Percentiles rank a stretch among this genome's conserved stretches.
phyloP scores from a whole-genome alignment of 2,797 vertebrate genomes.

The Argya squamiceps region DNA sequence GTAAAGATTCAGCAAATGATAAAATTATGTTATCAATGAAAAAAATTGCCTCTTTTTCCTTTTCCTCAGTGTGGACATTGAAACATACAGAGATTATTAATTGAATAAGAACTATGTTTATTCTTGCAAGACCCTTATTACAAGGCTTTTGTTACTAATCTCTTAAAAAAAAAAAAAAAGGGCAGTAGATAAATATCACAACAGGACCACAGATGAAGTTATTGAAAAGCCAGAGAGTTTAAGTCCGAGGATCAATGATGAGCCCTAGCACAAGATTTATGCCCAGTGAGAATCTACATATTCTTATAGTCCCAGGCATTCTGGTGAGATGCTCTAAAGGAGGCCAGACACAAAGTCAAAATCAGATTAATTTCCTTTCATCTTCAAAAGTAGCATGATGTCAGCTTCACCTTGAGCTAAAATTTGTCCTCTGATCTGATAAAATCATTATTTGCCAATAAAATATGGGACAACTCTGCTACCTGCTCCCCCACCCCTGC shows the following conservation, averaged over 20 bases:
- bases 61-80: not conserved
- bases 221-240: not conserved
- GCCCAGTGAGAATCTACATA: not conserved
- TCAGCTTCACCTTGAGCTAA: conserved; percentile 6
- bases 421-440: not conserved
- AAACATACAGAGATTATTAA: not conserved
- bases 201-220: not conserved
- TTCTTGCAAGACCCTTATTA: not conserved
- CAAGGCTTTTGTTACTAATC: not conserved
- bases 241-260: not conserved
- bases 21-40: not conserved
- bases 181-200: not conserved
- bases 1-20: not conserved
- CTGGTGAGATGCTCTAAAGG: not conserved
- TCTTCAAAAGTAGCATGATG: not conserved
- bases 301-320: not conserved
- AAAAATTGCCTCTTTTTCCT: not conserved
- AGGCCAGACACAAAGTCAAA: not conserved
- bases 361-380: not conserved
- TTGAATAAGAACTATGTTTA: not conserved
- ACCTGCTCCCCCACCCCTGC: not conserved
- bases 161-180: not conserved
- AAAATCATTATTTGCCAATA: conserved; percentile 29
- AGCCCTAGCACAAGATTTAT: not conserved
- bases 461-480: not conserved